phyloP scores from a whole-genome alignment of 2,888 invertebrate genomes.

The Pteria penguin region DNA sequence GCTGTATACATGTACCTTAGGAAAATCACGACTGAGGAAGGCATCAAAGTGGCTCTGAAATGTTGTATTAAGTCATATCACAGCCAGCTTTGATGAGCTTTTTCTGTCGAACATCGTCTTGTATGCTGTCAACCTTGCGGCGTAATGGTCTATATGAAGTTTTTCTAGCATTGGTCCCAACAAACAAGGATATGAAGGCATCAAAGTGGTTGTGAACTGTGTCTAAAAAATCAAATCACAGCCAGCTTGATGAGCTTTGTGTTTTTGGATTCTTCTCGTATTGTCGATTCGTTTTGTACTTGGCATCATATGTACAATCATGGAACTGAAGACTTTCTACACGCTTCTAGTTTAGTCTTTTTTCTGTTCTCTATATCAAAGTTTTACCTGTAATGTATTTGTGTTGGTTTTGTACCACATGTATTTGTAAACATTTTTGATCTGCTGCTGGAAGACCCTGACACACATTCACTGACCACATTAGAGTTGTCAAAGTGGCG shows the following conservation, averaged over 20 bases:
- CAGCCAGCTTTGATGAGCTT: constrained; percentile 78
- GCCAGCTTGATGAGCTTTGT: constrained; percentile 89
- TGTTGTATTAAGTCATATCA: constrained; percentile 68
- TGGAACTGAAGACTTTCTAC: too few species aligned
- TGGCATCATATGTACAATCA: too few species aligned
- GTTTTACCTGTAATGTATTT: too few species aligned
- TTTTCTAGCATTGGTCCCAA: background rate
- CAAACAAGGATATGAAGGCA: constrained; percentile 21
- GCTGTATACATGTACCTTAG: background rate
- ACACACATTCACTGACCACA: too few species aligned
- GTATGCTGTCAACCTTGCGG: too few species aligned
- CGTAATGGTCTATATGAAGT: background rate
- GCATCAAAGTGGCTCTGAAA: constrained; percentile 61
- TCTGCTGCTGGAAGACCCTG: too few species aligned
- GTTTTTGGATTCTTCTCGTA: background rate
- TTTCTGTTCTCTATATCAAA: too few species aligned
- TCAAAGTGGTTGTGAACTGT: constrained; percentile 44
- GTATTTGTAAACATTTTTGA: too few species aligned
- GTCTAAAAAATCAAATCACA: constrained; percentile 89
- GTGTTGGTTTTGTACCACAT: too few species aligned
- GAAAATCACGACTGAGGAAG: background rate
- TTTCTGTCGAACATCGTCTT: background rate
- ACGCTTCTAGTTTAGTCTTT: too few species aligned
- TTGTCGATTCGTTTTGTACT: too few species aligned
- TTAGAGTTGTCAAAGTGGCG: constrained; percentile 44